These are phyloP conservation scores for Avahi laniger DNA, from an alignment of 2,797 vertebrate genomes.

Conservation along the genomic window DNA sequence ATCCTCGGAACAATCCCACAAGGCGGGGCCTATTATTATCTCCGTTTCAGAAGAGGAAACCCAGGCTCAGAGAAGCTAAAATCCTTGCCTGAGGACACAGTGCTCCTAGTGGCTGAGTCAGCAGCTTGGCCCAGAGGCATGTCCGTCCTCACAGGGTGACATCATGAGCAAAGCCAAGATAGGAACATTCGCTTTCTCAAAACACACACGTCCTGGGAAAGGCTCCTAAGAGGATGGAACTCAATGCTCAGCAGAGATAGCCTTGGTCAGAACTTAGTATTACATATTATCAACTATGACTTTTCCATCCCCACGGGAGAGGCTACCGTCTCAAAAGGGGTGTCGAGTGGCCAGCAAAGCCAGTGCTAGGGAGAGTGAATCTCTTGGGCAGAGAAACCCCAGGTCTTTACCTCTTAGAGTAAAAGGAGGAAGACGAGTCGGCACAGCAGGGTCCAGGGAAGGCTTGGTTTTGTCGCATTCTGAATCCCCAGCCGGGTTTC, in stretches of 20 bases:
- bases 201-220: rapidly evolving
- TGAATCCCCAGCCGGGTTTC: neutral
- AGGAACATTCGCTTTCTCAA: neutral
- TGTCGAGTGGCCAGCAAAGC: neutral
- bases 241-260: neutral
- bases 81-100: neutral
- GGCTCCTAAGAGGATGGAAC: neutral
- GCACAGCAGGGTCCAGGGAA: neutral
- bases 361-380: neutral
- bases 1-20: neutral
- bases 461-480: neutral
- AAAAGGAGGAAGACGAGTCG: neutral
- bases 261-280: too few species aligned
- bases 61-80: neutral
- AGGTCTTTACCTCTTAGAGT: neutral
- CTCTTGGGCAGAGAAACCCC: neutral
- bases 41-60: neutral
- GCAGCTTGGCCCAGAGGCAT: rapidly evolving
- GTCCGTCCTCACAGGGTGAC: neutral
- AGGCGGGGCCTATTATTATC: neutral
- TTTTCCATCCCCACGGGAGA: neutral
- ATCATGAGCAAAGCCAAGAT: neutral
- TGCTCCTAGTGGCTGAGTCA: neutral
- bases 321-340: neutral
- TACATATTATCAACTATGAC: neutral